Evolutionary conservation across 35 echinoderm and acorn worm genomes (phyloP).

Genomic region (Stichopus chloronotus): DNA sequence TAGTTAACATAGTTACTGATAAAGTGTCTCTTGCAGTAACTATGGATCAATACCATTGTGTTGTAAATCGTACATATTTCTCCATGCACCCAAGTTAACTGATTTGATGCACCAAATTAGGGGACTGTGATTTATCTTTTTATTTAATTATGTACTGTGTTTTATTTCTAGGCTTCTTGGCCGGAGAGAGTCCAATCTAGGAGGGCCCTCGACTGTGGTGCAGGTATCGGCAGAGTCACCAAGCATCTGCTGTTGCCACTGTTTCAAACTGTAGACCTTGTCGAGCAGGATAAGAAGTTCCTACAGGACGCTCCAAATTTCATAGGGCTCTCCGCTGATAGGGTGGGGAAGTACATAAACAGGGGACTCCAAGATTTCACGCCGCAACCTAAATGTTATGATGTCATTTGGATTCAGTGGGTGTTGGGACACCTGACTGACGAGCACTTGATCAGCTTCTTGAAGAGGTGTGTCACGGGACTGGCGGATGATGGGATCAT

Average conservation of each 20-base stretch:
- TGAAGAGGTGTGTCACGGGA: conserved; percentile 79
- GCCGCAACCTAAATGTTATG: conserved; percentile 76
- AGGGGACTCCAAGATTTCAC: conserved; percentile 81
- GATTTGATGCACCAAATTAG: too few relatives aligned
- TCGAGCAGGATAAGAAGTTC: conserved; percentile 87
- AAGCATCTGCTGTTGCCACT: conserved; percentile 85
- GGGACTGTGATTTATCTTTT: too few relatives aligned
- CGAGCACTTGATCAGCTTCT: conserved; percentile 82
- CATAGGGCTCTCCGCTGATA: conserved; percentile 54
- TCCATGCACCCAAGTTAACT: too few relatives aligned
- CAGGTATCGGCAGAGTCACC: conserved; percentile 87
- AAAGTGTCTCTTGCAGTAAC: too few relatives aligned
- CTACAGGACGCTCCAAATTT: conserved; percentile 74
- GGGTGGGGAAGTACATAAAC: conserved; percentile 77
- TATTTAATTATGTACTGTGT: too few relatives aligned
- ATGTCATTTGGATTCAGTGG: conserved; percentile 98
- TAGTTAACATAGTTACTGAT: too few relatives aligned
- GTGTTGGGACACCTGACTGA: conserved; percentile 91
- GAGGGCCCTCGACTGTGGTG: conserved; percentile 91
- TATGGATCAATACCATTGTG: too few relatives aligned
- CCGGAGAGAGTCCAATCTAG: conserved; percentile 68
- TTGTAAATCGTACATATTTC: too few relatives aligned
- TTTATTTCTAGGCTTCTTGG: conserved; percentile 76
- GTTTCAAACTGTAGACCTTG: conserved; percentile 84
- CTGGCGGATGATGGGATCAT: conserved; percentile 81